Conservation (phyloP, 2,797 vertebrate genomes). For the Hemitrygon akajei region DNA sequence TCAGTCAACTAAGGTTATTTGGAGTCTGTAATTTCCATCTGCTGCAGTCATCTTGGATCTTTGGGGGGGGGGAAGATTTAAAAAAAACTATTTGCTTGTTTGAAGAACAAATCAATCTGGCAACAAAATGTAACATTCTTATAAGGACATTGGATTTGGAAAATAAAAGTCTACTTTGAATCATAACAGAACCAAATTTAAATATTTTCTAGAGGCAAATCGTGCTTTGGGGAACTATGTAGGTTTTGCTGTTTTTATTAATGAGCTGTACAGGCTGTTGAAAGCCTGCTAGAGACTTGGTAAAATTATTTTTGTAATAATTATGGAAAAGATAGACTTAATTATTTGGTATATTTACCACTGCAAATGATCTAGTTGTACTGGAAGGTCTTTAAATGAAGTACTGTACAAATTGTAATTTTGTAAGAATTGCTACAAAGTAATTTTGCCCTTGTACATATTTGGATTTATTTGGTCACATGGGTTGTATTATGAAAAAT, state of each 20-base stretch:
- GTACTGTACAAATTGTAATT: background rate
- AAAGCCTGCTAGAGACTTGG: background rate
- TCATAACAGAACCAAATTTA: background rate
- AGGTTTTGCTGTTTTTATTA: background rate
- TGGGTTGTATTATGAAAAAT: no score
- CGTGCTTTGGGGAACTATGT: no score
- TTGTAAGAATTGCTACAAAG: background rate
- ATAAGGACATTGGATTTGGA: background rate
- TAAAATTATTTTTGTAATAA: constrained; percentile 33
- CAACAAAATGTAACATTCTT: constrained; percentile 13
- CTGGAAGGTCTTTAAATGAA: background rate
- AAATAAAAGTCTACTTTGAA: constrained; percentile 4
- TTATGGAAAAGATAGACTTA: constrained; percentile 9
- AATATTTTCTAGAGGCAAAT: background rate
- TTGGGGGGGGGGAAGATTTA: background rate
- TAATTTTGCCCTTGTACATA: no score
- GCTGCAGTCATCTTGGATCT: no score
- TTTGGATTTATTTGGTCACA: background rate
- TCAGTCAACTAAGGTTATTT: background rate
- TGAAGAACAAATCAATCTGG: background rate
- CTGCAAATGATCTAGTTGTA: background rate
- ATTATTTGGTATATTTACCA: background rate
- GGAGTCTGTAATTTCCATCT: background rate
- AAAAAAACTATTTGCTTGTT: background rate
- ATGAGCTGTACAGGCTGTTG: background rate